Base-by-base conservation (phyloP, 1,140 invertebrate genomes). In the Mizuhopecten yessoensis region DNA sequence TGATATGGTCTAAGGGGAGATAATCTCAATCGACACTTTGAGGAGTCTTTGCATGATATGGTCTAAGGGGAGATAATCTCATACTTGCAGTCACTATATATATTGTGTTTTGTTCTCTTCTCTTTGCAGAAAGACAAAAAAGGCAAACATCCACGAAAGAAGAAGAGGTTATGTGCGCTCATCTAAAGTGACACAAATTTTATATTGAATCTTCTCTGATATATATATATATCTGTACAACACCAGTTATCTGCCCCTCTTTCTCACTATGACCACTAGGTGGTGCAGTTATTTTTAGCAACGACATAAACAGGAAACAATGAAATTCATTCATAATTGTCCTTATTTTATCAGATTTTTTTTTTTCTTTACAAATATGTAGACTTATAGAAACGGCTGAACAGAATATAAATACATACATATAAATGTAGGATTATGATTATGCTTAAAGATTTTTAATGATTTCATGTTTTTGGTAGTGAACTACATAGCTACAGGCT, bases 221-320 rank as follows among this genome's bases (percentile, higher is more conserved):
- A 75, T 75, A 75, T 75, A 75, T 75, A 29, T 75, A 75, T 75
- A 75, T 75, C 23, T 75, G 45, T 49, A 49, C n/a, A 75, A 75
- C 57, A 75, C 57, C 57, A 75, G 57, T 75, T 75, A 75, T 75
- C 23, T 75, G 57, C 57, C 57, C 57, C 57, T 75, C n/a, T 75
- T 29, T 7, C 57, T 75, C 57, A 29, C 57, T 75, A 75, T 29
- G 57, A 75, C 57, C 57, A 75, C 57, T 13, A 75, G 57, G 57
- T 75, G 57, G 57, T 75, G 57, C 57, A 75, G 57, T 75, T 75
- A 17, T 49, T 75, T 75, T 75, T n/a, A 75, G 11, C n/a, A 75
- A 75, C 57, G 29, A 75, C 57, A n/a, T 75, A 75, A 57, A 75
- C 57, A 75, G n/a, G 57, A 75, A 75, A 75, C 57, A 75, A 75